A percentile compares a stretch with the other conserved stretches of the same genome.
Conservation (phyloP, 35 echinoderm and acorn worm species). For the Lytechinus variegatus region DNA sequence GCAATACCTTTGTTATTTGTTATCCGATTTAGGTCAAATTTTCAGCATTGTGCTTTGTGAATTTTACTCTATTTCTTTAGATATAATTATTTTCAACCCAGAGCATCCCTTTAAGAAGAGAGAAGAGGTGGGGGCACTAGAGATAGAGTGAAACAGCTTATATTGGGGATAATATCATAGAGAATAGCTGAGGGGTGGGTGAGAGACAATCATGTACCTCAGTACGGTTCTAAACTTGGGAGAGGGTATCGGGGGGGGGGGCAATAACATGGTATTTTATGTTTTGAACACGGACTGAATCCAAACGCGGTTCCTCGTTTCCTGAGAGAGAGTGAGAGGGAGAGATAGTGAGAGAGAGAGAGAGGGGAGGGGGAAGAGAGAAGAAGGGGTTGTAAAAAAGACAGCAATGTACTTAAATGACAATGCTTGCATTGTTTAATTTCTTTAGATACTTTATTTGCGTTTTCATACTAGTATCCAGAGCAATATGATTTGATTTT, state of each 20-base stretch:
- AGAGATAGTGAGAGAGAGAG: not conserved
- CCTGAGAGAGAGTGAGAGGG: not conserved
- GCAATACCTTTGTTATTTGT: too few relatives aligned
- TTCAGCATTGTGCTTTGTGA: too few relatives aligned
- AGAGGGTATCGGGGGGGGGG: too few relatives aligned
- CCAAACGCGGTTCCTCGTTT: too few relatives aligned
- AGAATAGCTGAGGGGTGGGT: not conserved
- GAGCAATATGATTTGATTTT: not conserved
- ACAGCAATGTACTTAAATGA: not conserved
- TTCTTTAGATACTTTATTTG: not conserved
- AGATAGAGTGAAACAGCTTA: not conserved
- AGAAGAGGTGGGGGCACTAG: not conserved
- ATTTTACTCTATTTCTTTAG: too few relatives aligned
- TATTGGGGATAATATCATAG: not conserved
- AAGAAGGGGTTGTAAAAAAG: not conserved
- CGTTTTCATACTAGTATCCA: not conserved
- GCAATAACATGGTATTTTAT: too few relatives aligned
- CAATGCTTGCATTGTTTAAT: not conserved
- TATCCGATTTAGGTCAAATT: too few relatives aligned
- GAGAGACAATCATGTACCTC: not conserved
- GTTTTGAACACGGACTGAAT: too few relatives aligned
- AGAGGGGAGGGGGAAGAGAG: not conserved
- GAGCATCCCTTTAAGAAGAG: too few relatives aligned
- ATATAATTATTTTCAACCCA: too few relatives aligned
- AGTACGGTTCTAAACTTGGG: too few relatives aligned